A percentile compares a stretch with the other conserved stretches of the same genome.
Conservation (phyloP, 2,797 vertebrate species). For the Parauchenoglanis ngamensis region DNA sequence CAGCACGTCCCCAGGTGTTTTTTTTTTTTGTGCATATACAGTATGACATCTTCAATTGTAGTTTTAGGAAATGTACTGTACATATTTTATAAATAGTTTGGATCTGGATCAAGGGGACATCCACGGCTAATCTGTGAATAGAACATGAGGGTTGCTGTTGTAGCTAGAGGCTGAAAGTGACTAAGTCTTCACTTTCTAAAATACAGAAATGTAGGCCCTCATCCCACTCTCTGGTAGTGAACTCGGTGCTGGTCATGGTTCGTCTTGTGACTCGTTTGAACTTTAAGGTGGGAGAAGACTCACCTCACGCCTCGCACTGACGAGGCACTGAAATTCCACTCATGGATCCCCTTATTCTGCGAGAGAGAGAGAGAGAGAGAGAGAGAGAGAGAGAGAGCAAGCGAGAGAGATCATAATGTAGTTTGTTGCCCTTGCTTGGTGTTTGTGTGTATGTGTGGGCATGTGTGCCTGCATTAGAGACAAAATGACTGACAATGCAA, state of each 20-base stretch:
- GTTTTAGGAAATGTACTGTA: neutral
- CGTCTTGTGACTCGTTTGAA: neutral
- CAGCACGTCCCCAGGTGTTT: no score
- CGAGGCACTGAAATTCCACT: conserved; percentile 93
- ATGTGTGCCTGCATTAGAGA: neutral
- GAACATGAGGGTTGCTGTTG: neutral
- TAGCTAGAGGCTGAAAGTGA: neutral
- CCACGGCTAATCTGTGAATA: neutral
- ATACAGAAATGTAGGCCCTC: conserved; percentile 3
- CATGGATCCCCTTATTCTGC: conserved; percentile 92
- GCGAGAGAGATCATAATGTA: neutral
- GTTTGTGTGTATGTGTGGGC: neutral
- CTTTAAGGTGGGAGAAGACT: conserved; percentile 23
- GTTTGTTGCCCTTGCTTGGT: neutral
- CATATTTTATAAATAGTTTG: neutral
- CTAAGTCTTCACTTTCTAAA: neutral
- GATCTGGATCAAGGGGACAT: neutral
- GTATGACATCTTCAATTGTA: no score
- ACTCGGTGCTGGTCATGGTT: neutral
- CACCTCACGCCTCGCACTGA: conserved; percentile 89
- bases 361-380: conserved; percentile 1
- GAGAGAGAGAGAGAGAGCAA: conserved; percentile 6
- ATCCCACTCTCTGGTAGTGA: neutral
- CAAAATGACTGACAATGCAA: conserved; percentile 7
- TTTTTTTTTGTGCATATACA: no score